These are phyloP conservation scores for Lerema accius DNA, from an alignment of 1,140 invertebrate species.

Conservation along the genomic window DNA sequence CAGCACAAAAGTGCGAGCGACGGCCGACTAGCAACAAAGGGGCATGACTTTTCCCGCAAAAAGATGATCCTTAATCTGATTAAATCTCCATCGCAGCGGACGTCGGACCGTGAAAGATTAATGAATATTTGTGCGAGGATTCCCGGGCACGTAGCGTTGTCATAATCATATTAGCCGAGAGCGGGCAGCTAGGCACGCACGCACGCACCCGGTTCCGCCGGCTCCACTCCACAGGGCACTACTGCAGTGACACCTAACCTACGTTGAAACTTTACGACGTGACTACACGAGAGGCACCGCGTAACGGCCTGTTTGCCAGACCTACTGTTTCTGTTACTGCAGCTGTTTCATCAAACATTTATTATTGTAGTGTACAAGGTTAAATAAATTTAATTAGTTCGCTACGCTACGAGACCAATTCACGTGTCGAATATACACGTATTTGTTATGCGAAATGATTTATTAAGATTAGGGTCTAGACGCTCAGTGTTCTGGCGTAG, in stretches of 20 bases:
- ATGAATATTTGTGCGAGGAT: slow-evolving; percentile 81
- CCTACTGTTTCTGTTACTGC: background rate
- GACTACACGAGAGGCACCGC: slow-evolving; percentile 41
- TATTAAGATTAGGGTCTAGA: too few species aligned
- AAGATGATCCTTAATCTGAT: slow-evolving; percentile 83
- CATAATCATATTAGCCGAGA: slow-evolving; percentile 80
- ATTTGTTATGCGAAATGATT: too few species aligned
- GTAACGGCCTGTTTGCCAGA: slow-evolving; percentile 19
- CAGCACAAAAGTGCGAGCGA: slow-evolving; percentile 74
- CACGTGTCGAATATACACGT: too few species aligned
- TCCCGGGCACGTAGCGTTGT: slow-evolving; percentile 79
- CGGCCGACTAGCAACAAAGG: slow-evolving; percentile 76
- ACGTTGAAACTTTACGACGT: slow-evolving; percentile 48
- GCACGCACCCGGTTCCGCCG: slow-evolving; percentile 44
- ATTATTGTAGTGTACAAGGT: too few species aligned
- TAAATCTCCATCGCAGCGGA: slow-evolving; percentile 81
- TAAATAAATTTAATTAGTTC: too few species aligned
- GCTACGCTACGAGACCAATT: too few species aligned
- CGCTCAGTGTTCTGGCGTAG: too few species aligned
- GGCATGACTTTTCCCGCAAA: slow-evolving; percentile 79
- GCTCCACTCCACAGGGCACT: slow-evolving; percentile 33
- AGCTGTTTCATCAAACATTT: background rate
- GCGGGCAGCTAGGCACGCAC: slow-evolving; percentile 70
- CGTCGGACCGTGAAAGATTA: slow-evolving; percentile 82
- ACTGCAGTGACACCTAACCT: slow-evolving; percentile 44